phyloP scores from a whole-genome alignment of 2,888 invertebrate species.

The Cosmopolites sordidus region DNA sequence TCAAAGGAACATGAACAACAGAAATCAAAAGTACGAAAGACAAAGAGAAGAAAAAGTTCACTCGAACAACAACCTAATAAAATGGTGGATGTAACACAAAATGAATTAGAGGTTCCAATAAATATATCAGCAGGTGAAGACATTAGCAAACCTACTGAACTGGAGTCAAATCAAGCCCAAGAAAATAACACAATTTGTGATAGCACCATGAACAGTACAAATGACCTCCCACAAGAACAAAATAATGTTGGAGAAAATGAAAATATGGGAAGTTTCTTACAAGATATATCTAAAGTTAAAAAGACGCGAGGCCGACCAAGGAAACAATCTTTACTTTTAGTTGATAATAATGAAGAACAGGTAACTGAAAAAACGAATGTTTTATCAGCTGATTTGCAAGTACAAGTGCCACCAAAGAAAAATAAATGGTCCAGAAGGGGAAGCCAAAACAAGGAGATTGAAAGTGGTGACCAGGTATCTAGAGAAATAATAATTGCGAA shows the following conservation, averaged over 20 bases:
- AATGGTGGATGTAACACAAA: background rate
- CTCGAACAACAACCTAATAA: background rate
- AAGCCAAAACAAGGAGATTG: conserved; percentile 29
- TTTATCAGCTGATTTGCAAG: too few species aligned
- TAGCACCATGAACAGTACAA: too few species aligned
- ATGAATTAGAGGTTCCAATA: too few species aligned
- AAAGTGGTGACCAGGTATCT: conserved; percentile 9
- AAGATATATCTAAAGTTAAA: background rate
- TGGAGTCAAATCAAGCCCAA: too few species aligned
- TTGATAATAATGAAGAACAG: background rate
- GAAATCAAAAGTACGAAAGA: too few species aligned
- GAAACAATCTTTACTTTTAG: background rate
- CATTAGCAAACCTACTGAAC: too few species aligned
- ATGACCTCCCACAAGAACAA: too few species aligned
- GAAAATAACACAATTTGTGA: too few species aligned
- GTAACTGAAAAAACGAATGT: background rate
- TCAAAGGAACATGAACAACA: too few species aligned
- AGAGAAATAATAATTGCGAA: conserved; percentile 1
- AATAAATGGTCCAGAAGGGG: conserved; percentile 26
- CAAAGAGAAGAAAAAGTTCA: too few species aligned
- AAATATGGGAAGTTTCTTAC: background rate
- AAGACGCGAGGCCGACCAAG: conserved; percentile 4
- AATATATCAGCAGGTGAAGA: too few species aligned
- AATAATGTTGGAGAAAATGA: too few species aligned
- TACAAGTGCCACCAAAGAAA: conserved; percentile 28